phyloP scores from a whole-genome alignment of 2,888 invertebrate genomes.

The Branchinecta sandiegonensis region DNA sequence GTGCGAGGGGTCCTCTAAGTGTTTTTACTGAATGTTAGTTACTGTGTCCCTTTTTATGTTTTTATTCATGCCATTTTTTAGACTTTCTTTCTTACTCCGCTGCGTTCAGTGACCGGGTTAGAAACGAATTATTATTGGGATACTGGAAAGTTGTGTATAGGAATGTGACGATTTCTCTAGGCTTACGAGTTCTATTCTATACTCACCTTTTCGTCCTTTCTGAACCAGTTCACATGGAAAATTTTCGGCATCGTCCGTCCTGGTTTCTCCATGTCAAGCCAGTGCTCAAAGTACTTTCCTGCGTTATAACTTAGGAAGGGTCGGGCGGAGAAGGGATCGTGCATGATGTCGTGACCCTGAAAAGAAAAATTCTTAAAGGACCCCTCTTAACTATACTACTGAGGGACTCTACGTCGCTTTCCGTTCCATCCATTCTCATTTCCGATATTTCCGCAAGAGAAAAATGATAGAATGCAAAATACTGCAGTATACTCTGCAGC shows the following conservation, averaged over 20 bases:
- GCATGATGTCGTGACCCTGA: slow-evolving; percentile 77
- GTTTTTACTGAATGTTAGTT: too few relatives aligned
- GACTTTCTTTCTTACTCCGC: too few relatives aligned
- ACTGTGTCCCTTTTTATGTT: too few relatives aligned
- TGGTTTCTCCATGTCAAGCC: slow-evolving; percentile 69
- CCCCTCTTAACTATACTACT: neutral
- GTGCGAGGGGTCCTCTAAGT: too few relatives aligned
- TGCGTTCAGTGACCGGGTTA: too few relatives aligned
- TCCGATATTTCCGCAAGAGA: neutral
- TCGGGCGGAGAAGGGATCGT: slow-evolving; percentile 98
- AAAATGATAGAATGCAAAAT: too few relatives aligned
- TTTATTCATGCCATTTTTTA: too few relatives aligned
- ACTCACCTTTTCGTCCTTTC: slow-evolving; percentile 50
- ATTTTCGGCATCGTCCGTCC: slow-evolving; percentile 68
- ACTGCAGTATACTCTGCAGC: too few relatives aligned
- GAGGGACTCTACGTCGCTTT: neutral
- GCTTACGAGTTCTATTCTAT: neutral
- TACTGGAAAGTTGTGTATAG: too few relatives aligned
- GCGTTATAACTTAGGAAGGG: slow-evolving; percentile 99
- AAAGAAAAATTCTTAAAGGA: slow-evolving; percentile 26
- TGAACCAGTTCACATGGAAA: slow-evolving; percentile 99
- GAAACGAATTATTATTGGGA: too few relatives aligned
- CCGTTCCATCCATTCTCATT: neutral
- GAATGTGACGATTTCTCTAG: too few relatives aligned
- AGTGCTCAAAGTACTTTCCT: slow-evolving; percentile 84